Evolutionary conservation across 2,797 vertebrate species (phyloP), one percentile per base, ranked within the genome.

Genomic region (Saxicola maurus): DNA sequence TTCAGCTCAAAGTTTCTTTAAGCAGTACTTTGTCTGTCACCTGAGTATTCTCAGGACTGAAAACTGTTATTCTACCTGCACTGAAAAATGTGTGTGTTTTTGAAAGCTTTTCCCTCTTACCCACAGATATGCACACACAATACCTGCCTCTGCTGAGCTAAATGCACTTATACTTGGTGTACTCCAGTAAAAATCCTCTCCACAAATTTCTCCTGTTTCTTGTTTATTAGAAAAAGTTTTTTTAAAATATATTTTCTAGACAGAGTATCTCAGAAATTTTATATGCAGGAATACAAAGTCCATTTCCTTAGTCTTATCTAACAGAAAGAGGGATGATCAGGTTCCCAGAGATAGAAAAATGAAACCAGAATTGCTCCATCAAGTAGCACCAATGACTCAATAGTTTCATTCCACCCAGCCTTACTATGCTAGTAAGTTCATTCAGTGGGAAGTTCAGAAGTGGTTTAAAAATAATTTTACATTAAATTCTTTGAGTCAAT

Each of bases 1-100:
- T 96, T 96, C 77, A 91, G 87, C 69, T 94, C 64, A 67, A 82
- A 95, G 86, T 96, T 96, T 96, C 90, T 91, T 74, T 95, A 91
- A 95, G 89, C 75, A 92, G 65, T 95, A 94, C 86, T 96, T 92
- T 72, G 83, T 88, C 92, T 96, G 81, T 90, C 88, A 91, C 73
- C 85, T 88, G 92, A 95, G 65, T 82, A 93, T 83, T 95, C 91
- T 95, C 92, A 80, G 72, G 80, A 91, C 84, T 33, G 87, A 91
- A 95, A 95, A 89, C 82, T 94, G 89, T 89, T 92, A 56, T 96
- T 95, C 85, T 93, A 94, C 92, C 83, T 96, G 60, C 75, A 62
- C 74, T 77, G 71, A 93, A 86, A 92, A 94, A 80, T 76, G 75
- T 62, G 51, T 77, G n/a, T 92, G 87, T 95, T 94, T 96, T 89